phyloP scores from a whole-genome alignment of 2,113 vertebrate genomes.

The Indicator maculatus region DNA sequence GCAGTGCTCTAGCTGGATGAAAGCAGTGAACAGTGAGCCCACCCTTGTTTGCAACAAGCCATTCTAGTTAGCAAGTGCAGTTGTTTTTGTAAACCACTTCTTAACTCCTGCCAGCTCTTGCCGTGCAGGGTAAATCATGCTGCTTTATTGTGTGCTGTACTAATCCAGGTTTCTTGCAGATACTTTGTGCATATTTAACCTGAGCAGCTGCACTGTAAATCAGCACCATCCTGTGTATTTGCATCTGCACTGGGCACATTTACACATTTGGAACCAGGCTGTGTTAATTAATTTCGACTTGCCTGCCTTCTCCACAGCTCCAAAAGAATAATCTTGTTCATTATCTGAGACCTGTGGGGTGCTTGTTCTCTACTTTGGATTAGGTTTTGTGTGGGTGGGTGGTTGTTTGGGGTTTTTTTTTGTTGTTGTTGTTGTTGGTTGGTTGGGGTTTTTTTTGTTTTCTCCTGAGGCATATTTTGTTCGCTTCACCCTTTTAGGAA shows the following conservation, averaged over 20 bases:
- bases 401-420: neutral
- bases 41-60: neutral
- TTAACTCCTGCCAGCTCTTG: neutral
- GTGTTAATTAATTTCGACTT: slow-evolving; percentile 38
- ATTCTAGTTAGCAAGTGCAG: neutral
- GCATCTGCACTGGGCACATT: neutral
- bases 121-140: neutral
- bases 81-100: neutral
- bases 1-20: neutral
- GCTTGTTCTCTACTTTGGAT: neutral
- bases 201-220: neutral
- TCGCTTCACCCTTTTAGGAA: slow-evolving; percentile 81
- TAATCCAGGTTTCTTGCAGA: slow-evolving; percentile 12
- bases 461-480: slow-evolving; percentile 63
- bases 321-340: neutral
- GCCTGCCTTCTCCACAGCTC: neutral
- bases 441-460: neutral
- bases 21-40: slow-evolving; percentile 18
- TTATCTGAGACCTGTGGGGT: neutral
- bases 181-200: neutral
- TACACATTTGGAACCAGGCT: slow-evolving; percentile 11
- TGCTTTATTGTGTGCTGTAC: neutral
- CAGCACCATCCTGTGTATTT: neutral
- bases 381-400: neutral
- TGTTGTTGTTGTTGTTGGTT: neutral